Percentiles rank a stretch among this genome's conserved stretches.
Conservation (phyloP, 2,797 vertebrate species). For the Momotus momota region DNA sequence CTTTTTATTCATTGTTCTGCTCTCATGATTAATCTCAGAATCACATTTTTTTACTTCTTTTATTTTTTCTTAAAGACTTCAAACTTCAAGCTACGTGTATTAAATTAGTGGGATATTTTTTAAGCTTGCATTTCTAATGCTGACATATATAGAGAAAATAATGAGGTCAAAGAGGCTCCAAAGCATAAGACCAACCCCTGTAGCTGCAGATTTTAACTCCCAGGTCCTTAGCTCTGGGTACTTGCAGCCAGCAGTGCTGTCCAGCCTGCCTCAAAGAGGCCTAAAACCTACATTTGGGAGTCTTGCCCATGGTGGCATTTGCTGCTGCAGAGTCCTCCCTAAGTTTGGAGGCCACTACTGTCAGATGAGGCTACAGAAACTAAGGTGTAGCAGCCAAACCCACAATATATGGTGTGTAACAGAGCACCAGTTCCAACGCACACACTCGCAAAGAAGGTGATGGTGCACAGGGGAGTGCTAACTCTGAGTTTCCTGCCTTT, state of each 20-base stretch:
- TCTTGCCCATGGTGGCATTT: not conserved
- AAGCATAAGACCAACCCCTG: not conserved
- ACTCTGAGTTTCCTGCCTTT: constrained; percentile 42
- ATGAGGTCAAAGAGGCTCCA: not conserved
- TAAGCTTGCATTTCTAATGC: not conserved
- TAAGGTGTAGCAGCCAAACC: not conserved
- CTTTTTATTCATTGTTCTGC: not conserved
- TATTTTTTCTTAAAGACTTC: not conserved
- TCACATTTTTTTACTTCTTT: not conserved
- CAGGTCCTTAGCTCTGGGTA: not conserved
- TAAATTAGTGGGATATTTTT: not conserved
- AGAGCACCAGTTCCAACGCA: not conserved
- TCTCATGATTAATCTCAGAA: not conserved
- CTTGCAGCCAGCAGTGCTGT: not conserved
- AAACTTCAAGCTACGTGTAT: not conserved
- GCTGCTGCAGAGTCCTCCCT: not conserved
- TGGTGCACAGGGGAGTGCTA: not conserved
- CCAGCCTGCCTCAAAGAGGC: not conserved
- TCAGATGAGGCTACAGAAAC: not conserved
- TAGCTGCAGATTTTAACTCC: not conserved
- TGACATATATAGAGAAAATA: not conserved
- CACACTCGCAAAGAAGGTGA: not conserved
- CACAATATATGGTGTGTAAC: rapidly evolving
- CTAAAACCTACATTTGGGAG: not conserved
- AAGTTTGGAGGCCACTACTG: not conserved